Evolutionary conservation across 2,113 vertebrate species (phyloP).

Genomic region (Callospermophilus lateralis): DNA sequence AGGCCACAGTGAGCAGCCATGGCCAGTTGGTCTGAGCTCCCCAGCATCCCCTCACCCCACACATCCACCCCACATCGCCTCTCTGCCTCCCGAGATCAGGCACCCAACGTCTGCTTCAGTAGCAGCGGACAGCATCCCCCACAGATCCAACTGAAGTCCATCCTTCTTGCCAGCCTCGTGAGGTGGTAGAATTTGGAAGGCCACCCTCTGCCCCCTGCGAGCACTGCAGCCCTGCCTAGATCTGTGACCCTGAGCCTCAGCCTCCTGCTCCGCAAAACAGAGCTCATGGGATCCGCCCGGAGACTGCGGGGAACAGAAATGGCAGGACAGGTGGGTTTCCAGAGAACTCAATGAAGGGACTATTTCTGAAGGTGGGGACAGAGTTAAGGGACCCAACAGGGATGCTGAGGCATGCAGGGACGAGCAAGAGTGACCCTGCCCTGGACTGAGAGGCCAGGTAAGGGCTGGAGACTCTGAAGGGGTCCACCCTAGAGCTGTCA

Average conservation of each 20-base stretch:
- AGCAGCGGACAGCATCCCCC: neutral
- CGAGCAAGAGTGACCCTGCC: neutral
- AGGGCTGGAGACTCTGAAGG: neutral
- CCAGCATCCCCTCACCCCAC: neutral
- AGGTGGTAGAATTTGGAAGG: neutral
- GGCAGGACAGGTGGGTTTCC: accelerated
- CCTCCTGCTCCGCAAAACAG: neutral
- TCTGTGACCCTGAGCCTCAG: neutral
- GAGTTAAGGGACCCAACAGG: neutral
- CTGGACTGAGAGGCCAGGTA: neutral
- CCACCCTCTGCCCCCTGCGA: too few species aligned
- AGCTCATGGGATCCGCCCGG: too few species aligned
- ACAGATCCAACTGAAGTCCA: too few species aligned
- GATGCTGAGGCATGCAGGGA: neutral
- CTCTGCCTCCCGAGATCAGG: neutral
- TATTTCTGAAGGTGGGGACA: neutral
- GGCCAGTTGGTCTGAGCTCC: neutral
- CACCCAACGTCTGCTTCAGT: neutral
- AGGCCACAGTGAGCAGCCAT: neutral
- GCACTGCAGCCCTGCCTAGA: neutral
- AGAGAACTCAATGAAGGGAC: neutral
- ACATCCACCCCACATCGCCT: neutral
- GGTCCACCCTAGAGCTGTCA: accelerated
- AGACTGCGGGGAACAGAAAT: neutral
- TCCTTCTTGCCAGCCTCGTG: neutral